Conservation (phyloP, 2,888 invertebrate genomes). For the Heliconius ethilla region DNA sequence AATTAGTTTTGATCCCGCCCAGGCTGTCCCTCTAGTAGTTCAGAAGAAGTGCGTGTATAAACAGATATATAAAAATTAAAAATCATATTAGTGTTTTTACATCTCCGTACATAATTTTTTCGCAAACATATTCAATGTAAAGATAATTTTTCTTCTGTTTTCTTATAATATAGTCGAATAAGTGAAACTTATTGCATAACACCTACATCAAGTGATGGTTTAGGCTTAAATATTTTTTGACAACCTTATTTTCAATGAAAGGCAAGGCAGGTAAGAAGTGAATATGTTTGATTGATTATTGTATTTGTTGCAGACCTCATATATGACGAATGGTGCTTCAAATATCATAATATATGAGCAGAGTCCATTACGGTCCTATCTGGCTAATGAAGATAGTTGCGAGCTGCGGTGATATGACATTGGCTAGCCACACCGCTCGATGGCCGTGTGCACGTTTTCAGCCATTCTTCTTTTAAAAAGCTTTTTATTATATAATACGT, state of each 20-base stretch:
- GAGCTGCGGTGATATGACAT: slow-evolving; percentile 35
- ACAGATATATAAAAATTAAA: too few species aligned
- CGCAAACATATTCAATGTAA: too few species aligned
- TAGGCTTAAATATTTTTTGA: slow-evolving; percentile 28
- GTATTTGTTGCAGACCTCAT: slow-evolving; percentile 29
- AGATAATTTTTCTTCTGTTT: too few species aligned
- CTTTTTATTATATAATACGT: background rate
- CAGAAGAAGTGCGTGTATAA: too few species aligned
- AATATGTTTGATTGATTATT: slow-evolving; percentile 38
- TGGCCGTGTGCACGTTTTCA: slow-evolving; percentile 1
- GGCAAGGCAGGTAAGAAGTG: slow-evolving; percentile 26
- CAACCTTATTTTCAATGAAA: slow-evolving; percentile 28
- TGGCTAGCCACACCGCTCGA: slow-evolving; percentile 16
- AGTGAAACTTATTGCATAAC: slow-evolving; percentile 37
- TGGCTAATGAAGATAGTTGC: slow-evolving; percentile 42
- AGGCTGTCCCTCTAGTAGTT: too few species aligned
- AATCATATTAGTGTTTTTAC: too few species aligned
- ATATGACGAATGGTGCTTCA: slow-evolving; percentile 39
- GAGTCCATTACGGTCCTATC: slow-evolving; percentile 46
- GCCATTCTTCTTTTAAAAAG: background rate
- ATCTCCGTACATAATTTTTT: too few species aligned
- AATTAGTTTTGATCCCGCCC: too few species aligned
- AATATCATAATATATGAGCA: slow-evolving; percentile 35
- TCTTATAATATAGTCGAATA: background rate
- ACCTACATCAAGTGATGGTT: slow-evolving; percentile 13